Base-by-base conservation (phyloP, 2,888 invertebrate species). In the Lamproptera curius region DNA sequence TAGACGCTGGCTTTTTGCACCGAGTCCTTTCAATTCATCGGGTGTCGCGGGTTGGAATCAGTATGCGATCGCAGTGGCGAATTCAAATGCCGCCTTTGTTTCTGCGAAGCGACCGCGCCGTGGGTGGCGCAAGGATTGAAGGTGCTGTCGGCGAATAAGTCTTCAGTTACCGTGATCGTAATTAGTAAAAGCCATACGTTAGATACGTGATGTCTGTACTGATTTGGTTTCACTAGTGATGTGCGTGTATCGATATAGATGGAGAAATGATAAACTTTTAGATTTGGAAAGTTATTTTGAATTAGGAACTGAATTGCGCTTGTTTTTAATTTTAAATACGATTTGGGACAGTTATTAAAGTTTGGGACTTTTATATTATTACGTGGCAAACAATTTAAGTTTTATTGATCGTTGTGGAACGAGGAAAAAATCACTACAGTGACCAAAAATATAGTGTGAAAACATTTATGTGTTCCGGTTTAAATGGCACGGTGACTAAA, bases 11-110 rank as follows among this genome's bases (percentile, higher is more conserved):
- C 50, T 61, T 61, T 63, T 61, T 61, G 59, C 50, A 58, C 53
- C 57, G 54, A 55, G 55, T 56, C 58, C 56, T 56, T 50, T 53
- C 52, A 51, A 56, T 58, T 53, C 61, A 57, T 57, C 53, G 53
- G 55, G 55, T 50, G 55, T 58, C 56, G 50, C 53, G 52, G 51
- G 47, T 42, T 52, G 52, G 46, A 52, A 76, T 79, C 73, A 65
- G 72, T 73, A 76, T 76, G 73, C 77, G 67, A 58, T 52, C 52
- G 64, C 59, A 55, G 59, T 74, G 59, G 69, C 67, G 62, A 70
- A 74, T 76, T 72, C 71, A 72, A 76, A 72, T 70, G 67, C 65
- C 57, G 58, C 40, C 38, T 63, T 69, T 67, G 67, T 65, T 67
- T 79, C 79, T 70, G 56, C 69, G 79, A 78, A 80, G 56, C 54